Percentiles rank a stretch among this genome's conserved stretches.
These are phyloP conservation scores for Chromobotia macracanthus DNA, from an alignment of 2,797 vertebrate genomes.

Conservation along the genomic window DNA sequence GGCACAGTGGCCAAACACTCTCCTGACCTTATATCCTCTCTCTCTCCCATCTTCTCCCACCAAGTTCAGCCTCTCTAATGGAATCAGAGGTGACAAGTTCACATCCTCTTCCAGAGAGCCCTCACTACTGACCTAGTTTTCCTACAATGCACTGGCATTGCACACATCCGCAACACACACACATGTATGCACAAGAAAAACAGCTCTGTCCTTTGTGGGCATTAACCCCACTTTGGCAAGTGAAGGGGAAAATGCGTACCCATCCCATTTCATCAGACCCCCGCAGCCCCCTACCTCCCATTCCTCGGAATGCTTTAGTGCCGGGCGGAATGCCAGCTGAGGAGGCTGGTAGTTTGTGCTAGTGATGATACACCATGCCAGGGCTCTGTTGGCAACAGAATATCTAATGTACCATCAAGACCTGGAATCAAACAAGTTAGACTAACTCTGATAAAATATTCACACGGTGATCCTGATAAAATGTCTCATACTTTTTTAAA, in stretches of 20 bases:
- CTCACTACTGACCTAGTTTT: conserved; percentile 85
- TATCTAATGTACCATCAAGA: conserved; percentile 66
- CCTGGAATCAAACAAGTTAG: conserved; percentile 72
- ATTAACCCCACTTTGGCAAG: conserved; percentile 59
- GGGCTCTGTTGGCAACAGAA: conserved; percentile 63
- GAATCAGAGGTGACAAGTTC: conserved; percentile 88
- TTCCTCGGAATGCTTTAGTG: conserved; percentile 59
- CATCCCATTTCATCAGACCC: conserved; percentile 48
- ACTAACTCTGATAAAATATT: conserved; percentile 76
- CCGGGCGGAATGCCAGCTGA: conserved; percentile 63
- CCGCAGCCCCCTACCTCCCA: conserved; percentile 45
- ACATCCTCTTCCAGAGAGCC: conserved; percentile 80
- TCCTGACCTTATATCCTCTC: conserved; percentile 45
- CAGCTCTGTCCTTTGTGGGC: conserved; percentile 45
- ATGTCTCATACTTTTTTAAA: conserved; percentile 73
- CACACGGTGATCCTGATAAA: conserved; percentile 70
- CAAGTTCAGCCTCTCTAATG: conserved; percentile 72
- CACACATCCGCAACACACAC: conserved; percentile 12
- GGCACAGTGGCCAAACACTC: conserved; percentile 30
- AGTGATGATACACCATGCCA: conserved; percentile 59
- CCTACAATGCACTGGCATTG: conserved; percentile 51
- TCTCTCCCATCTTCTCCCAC: conserved; percentile 46
- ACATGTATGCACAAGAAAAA: conserved; percentile 25
- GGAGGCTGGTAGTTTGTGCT: conserved; percentile 56
- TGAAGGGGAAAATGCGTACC: conserved; percentile 63